Conservation (phyloP, 2,113 vertebrate genomes). For the Delphinus delphis region DNA sequence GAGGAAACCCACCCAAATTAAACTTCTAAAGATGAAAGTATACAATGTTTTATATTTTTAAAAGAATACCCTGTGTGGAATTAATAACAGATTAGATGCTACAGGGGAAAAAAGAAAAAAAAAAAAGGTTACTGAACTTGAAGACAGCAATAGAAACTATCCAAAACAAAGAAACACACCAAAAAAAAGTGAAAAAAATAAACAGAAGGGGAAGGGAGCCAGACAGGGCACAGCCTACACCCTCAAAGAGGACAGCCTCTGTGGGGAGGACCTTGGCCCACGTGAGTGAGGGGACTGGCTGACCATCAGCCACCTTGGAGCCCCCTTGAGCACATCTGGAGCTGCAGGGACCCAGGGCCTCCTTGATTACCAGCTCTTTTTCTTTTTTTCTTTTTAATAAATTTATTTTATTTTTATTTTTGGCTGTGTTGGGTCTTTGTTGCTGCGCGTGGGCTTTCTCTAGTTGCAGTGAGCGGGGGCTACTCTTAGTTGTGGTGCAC, state of each 20-base stretch:
- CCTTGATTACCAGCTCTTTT: background rate
- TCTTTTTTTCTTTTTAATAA: too few species aligned
- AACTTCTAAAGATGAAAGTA: background rate
- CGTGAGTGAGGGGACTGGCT: background rate
- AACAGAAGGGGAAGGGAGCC: background rate
- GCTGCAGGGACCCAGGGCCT: background rate
- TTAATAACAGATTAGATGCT: background rate
- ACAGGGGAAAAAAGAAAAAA: background rate
- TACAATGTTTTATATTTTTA: background rate
- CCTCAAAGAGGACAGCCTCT: too few species aligned
- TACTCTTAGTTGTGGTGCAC: too few species aligned
- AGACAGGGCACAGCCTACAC: background rate
- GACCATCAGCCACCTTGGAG: background rate
- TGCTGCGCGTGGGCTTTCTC: too few species aligned
- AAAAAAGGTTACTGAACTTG: background rate
- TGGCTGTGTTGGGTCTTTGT: too few species aligned
- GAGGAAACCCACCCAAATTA: background rate
- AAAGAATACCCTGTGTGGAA: background rate
- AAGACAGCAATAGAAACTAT: background rate
- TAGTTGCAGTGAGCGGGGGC: too few species aligned
- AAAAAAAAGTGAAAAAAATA: background rate
- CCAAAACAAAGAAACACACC: background rate
- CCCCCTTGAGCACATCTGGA: background rate
- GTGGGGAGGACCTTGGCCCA: background rate
- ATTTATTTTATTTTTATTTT: too few species aligned